These are phyloP conservation scores for Chloropsis cyanopogon DNA, from an alignment of 2,113 vertebrate genomes.

Conservation along the genomic window DNA sequence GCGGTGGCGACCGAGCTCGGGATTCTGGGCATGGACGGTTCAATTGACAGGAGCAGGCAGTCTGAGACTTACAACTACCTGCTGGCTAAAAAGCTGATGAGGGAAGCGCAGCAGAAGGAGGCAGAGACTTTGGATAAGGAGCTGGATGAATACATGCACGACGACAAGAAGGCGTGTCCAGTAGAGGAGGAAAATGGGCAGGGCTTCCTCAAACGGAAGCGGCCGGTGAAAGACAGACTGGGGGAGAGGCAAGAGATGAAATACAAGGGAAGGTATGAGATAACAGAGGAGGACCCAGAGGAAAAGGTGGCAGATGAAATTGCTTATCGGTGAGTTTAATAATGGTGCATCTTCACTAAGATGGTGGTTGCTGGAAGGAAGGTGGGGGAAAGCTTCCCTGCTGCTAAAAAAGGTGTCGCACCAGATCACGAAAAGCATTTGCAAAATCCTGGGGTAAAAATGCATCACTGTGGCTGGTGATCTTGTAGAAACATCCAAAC, in stretches of 20 bases:
- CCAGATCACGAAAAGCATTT: not conserved
- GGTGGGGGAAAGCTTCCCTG: not conserved
- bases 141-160: slow-evolving; percentile 88
- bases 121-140: slow-evolving; percentile 82
- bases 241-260: slow-evolving; percentile 88
- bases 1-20: slow-evolving; percentile 87
- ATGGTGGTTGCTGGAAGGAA: not conserved
- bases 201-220: slow-evolving; percentile 84
- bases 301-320: slow-evolving; percentile 92
- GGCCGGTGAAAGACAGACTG: slow-evolving; percentile 83
- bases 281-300: slow-evolving; percentile 86
- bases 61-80: slow-evolving; percentile 95
- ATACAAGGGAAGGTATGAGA: slow-evolving; percentile 86
- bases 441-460: not conserved
- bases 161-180: slow-evolving; percentile 54
- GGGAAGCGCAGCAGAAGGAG: slow-evolving; percentile 76
- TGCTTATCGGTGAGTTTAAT: slow-evolving; percentile 80
- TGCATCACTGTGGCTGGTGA: not conserved
- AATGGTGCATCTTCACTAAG: not conserved
- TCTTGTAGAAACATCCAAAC: not conserved
- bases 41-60: slow-evolving; percentile 84
- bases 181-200: slow-evolving; percentile 70
- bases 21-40: slow-evolving; percentile 92
- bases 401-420: not conserved
- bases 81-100: slow-evolving; percentile 89